Conservation (phyloP, 2,797 vertebrate species). For the Trichosurus vulpecula region DNA sequence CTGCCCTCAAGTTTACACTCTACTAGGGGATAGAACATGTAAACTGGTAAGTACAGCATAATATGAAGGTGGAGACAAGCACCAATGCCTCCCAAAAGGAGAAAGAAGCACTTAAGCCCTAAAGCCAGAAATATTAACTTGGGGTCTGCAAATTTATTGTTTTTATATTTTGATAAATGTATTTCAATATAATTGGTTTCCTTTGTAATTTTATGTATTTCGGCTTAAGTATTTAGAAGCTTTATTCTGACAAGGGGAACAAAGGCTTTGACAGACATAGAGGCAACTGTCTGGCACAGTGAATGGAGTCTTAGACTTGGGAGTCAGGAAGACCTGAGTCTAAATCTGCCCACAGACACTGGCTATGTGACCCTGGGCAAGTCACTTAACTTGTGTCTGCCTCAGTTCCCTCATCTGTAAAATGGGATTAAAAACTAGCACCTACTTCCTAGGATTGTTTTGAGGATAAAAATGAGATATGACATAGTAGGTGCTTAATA, state of each 20-base stretch:
- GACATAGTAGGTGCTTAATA: background rate
- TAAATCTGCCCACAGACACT: background rate
- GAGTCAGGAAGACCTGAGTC: background rate
- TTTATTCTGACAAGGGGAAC: background rate
- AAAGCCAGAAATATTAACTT: background rate
- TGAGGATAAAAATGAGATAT: background rate
- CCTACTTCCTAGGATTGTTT: background rate
- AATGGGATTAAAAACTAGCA: background rate
- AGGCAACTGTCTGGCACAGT: background rate
- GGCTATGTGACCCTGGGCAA: background rate
- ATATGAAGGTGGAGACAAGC: too few species aligned
- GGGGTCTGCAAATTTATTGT: too few species aligned
- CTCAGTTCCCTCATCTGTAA: background rate
- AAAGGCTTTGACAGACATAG: background rate
- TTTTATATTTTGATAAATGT: background rate
- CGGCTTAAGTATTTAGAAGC: background rate
- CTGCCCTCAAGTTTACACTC: too few species aligned
- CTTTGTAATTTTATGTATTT: background rate
- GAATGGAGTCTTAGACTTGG: background rate
- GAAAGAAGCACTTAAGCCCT: background rate
- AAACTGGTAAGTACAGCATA: too few species aligned
- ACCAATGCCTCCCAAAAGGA: too few species aligned
- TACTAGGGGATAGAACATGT: too few species aligned
- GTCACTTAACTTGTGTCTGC: background rate
- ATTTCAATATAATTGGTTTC: too few species aligned